Evolutionary conservation across 1,140 invertebrate genomes (phyloP), one percentile per base, ranked within the genome.

Genomic region (Hyles vespertilio): DNA sequence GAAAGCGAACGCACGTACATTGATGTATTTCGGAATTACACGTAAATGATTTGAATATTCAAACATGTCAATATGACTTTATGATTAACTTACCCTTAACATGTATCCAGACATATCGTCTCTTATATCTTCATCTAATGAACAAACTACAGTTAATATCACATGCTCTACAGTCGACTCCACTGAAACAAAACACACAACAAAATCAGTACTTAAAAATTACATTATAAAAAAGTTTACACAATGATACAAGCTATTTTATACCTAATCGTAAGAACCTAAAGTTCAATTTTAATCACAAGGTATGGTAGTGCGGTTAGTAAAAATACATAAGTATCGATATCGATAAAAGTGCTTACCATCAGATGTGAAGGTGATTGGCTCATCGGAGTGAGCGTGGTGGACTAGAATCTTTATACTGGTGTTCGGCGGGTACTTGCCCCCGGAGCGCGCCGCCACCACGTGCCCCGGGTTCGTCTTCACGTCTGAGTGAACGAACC

Each of bases 341-440:
- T 40, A 40, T 40, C 4, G 36, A 40, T 40, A 40, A 40, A 40
- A 48, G 32, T 40, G 48, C 89, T 91, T 90, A 96, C 95, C 94
- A 87, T 97, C 95, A 81, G 96, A 97, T 9, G 95, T 97, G 80
- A 98, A 97, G 9, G 92, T 93, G 67, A 97, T 93, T 0, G 95
- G 94, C 59, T 92, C 90, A 34, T 90, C 89, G 32, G 91, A 89
- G 45, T 91, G 89, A 2, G 87, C 80, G 63, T 94, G 93, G 88
- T 95, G 92, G 56, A 98, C 95, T 70, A 95, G 91, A 56, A 98
- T 89, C 89, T 97, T 97, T 58, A 97, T 94, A 79, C 95, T 97
- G 8, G 95, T 94, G 61, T 93, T 94, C 63, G 94, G 91, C 47
- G 92, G 91, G 79, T 94, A 95, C 61, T 92, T 91, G 78, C 92